Conservation (phyloP, 2,113 vertebrate genomes). For the Oreochromis niloticus region DNA sequence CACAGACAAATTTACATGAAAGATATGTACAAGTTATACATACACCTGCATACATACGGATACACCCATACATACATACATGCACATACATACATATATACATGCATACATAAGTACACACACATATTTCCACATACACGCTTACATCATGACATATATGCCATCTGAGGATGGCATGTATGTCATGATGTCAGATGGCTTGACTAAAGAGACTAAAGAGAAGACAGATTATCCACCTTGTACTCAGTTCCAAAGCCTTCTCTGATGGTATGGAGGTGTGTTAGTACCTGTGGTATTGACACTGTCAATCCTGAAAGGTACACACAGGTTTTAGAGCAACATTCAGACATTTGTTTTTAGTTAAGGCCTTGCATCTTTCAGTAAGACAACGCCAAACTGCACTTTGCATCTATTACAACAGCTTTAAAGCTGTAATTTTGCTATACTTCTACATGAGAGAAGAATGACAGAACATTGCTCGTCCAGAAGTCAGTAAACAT, state of each 20-base stretch:
- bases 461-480: background rate
- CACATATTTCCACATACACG: background rate
- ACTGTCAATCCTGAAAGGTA: background rate
- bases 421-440: background rate
- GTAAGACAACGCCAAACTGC: background rate
- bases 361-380: background rate
- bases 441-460: background rate
- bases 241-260: background rate
- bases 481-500: background rate
- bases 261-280: background rate
- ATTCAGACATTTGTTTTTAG: background rate
- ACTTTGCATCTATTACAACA: background rate
- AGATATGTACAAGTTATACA: background rate
- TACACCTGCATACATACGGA: background rate
- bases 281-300: background rate
- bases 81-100: background rate
- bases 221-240: background rate
- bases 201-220: background rate
- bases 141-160: background rate
- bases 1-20: background rate
- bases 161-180: too few relatives aligned
- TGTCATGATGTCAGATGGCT: background rate
- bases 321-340: background rate
- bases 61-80: background rate
- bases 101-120: background rate